These are phyloP conservation scores for Caranx ignobilis DNA, from an alignment of 2,113 vertebrate species.

Conservation along the genomic window DNA sequence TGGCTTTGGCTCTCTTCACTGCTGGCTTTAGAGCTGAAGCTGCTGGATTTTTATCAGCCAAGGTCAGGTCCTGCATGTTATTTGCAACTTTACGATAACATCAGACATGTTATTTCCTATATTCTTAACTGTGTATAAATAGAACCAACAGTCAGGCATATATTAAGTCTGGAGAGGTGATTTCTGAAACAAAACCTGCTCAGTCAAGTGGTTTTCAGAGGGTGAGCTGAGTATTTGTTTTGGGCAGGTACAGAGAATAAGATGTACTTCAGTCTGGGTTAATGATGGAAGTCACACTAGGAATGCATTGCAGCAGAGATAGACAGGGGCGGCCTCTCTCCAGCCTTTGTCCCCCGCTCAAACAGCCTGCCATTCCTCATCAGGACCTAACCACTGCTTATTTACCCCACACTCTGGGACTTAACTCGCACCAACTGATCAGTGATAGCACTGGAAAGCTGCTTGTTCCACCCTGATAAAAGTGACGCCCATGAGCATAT, in stretches of 20 bases:
- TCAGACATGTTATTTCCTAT: constrained; percentile 4
- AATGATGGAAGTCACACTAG: constrained; percentile 53
- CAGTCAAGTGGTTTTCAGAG: constrained; percentile 7
- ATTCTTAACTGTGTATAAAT: constrained; percentile 29
- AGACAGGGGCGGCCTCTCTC: constrained; percentile 56
- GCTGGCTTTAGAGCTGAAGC: constrained; percentile 71
- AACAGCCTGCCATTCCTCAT: constrained; percentile 77
- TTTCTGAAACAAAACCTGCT: neutral
- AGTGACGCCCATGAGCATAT: constrained; percentile 78
- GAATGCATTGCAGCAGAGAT: constrained; percentile 40
- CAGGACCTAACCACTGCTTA: constrained; percentile 75
- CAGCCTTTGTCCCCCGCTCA: constrained; percentile 32
- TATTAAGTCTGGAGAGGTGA: neutral
- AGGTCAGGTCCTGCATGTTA: constrained; percentile 52
- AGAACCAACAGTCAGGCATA: neutral
- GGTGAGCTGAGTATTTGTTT: constrained; percentile 22
- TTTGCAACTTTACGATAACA: constrained; percentile 10
- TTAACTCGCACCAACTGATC: constrained; percentile 73
- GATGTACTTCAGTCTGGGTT: constrained; percentile 31
- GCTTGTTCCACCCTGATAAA: constrained; percentile 80
- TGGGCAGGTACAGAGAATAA: constrained; percentile 28
- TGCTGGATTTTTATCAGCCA: constrained; percentile 54
- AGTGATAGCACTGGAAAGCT: constrained; percentile 74
- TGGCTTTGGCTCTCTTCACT: constrained; percentile 77
- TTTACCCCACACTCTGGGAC: constrained; percentile 71